phyloP scores from a whole-genome alignment of 2,888 invertebrate genomes.

The Pedicia rivosa region DNA sequence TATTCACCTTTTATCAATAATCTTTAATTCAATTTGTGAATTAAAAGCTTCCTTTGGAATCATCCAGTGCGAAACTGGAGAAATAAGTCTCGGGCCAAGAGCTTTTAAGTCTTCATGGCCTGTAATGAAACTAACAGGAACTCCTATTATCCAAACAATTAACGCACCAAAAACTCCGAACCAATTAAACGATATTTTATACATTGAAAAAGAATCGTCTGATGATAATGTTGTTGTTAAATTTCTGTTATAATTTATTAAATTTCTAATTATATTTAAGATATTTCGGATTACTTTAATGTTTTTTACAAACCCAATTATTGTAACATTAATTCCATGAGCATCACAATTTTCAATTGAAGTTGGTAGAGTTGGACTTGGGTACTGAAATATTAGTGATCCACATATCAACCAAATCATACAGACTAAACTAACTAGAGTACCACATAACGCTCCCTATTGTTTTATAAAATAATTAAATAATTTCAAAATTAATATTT shows the following conservation, averaged over 20 bases:
- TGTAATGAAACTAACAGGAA: not conserved
- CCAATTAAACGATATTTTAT: constrained; percentile 1
- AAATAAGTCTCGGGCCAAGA: not conserved
- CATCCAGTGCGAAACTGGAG: not conserved
- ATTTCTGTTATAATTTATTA: not conserved
- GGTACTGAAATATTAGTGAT: not conserved
- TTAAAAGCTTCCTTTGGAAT: not conserved
- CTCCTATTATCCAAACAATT: not conserved
- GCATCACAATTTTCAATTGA: constrained; percentile 6
- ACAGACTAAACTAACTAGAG: not conserved
- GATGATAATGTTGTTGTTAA: not conserved
- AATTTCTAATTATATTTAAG: too few relatives aligned
- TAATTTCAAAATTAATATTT: too few relatives aligned
- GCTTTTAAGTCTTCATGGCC: not conserved
- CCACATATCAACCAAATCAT: too few relatives aligned
- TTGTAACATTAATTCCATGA: not conserved
- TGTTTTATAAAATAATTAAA: too few relatives aligned
- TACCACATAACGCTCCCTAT: not conserved
- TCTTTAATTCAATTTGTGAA: too few relatives aligned
- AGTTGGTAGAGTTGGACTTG: constrained; percentile 1
- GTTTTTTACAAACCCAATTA: too few relatives aligned
- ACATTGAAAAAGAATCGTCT: not conserved
- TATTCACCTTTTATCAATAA: too few relatives aligned
- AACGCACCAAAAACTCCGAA: not conserved
- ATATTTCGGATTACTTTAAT: too few relatives aligned